A percentile compares a stretch with the other conserved stretches of the same genome.
Conservation (phyloP, 2,888 invertebrate genomes). For the Cheiracanthium punctorium region DNA sequence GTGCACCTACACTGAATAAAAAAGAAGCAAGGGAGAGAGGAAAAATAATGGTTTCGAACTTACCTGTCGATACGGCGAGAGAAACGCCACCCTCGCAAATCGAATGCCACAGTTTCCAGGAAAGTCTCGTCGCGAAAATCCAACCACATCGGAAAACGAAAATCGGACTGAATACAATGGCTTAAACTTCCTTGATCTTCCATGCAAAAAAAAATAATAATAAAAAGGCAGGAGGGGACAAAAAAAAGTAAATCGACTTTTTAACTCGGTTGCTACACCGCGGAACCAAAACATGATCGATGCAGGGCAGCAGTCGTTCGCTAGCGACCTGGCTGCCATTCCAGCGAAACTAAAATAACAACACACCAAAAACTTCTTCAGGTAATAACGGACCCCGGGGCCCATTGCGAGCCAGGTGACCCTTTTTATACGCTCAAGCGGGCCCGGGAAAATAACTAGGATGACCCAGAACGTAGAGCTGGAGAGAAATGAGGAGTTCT, state of each 20-base stretch:
- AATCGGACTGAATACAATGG: background rate
- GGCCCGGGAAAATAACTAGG: slow-evolving; percentile 31
- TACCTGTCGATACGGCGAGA: slow-evolving; percentile 61
- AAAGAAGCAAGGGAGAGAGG: no score
- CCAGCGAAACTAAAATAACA: slow-evolving; percentile 56
- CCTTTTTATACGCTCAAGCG: slow-evolving; percentile 59
- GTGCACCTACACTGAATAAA: no score
- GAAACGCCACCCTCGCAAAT: slow-evolving; percentile 20
- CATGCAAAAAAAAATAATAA: slow-evolving; percentile 33
- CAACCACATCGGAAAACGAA: slow-evolving; percentile 28
- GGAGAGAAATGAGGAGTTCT: background rate
- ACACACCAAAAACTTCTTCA: slow-evolving; percentile 29
- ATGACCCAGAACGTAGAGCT: slow-evolving; percentile 33
- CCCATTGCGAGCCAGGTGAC: slow-evolving; percentile 48
- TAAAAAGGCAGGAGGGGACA: background rate
- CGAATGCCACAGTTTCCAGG: slow-evolving; percentile 20
- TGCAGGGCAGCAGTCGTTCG: slow-evolving; percentile 30
- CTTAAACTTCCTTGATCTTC: slow-evolving; percentile 41
- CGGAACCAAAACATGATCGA: slow-evolving; percentile 62
- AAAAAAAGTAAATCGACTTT: no score
- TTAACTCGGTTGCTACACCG: slow-evolving; percentile 2
- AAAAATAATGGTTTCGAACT: slow-evolving; percentile 11
- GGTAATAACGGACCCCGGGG: slow-evolving; percentile 42
- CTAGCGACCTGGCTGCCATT: slow-evolving; percentile 35
- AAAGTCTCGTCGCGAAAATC: slow-evolving; percentile 37